A percentile compares a stretch with the other conserved stretches of the same genome.
phyloP scores from a whole-genome alignment of 2,113 vertebrate genomes.

The Scortum barcoo region DNA sequence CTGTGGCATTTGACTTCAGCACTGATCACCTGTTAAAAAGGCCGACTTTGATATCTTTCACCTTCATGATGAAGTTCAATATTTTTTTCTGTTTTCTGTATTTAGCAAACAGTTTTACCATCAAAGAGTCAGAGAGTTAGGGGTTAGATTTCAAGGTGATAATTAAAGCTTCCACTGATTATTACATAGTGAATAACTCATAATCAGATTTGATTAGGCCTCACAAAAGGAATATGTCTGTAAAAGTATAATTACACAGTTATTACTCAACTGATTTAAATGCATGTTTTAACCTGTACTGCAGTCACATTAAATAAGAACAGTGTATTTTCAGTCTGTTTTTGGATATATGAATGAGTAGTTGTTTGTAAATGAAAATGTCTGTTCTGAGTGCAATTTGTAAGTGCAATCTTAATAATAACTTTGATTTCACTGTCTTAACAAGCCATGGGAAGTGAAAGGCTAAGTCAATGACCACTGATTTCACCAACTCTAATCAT shows the following conservation, averaged over 20 bases:
- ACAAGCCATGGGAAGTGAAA: background rate
- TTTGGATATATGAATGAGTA: background rate
- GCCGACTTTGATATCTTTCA: slow-evolving; percentile 70
- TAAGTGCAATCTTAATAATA: background rate
- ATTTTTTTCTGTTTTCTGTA: slow-evolving; percentile 33
- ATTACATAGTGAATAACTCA: slow-evolving; percentile 26
- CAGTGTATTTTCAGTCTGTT: background rate
- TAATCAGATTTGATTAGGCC: slow-evolving; percentile 41
- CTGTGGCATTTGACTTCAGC: slow-evolving; percentile 68
- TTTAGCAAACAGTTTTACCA: slow-evolving; percentile 59
- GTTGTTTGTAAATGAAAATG: background rate
- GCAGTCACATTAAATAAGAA: background rate
- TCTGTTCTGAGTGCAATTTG: background rate
- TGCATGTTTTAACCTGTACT: background rate
- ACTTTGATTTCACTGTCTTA: background rate
- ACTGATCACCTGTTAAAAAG: slow-evolving; percentile 67
- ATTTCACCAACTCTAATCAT: background rate
- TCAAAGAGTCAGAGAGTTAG: slow-evolving; percentile 31
- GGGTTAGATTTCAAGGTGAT: slow-evolving; percentile 45
- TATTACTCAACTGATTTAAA: slow-evolving; percentile 22
- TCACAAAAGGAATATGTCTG: background rate
- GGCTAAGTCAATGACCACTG: background rate
- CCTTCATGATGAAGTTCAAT: slow-evolving; percentile 61
- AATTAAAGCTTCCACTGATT: slow-evolving; percentile 53
- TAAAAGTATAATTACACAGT: slow-evolving; percentile 38